These are phyloP conservation scores for Sphaerophoria taeniata DNA, from an alignment of 2,888 invertebrate genomes.

Conservation along the genomic window DNA sequence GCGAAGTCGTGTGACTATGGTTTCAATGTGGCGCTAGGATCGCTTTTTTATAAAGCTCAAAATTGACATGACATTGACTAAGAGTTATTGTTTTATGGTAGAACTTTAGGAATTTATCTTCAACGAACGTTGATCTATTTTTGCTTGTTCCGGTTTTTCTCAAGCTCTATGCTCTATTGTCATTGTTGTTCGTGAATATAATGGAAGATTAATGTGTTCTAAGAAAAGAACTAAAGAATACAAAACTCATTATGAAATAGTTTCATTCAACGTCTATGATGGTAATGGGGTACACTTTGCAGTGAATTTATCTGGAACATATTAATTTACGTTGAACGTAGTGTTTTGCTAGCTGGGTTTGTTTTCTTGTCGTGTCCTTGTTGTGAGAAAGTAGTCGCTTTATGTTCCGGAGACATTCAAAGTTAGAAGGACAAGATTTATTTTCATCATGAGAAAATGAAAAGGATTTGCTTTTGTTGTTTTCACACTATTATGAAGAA, in stretches of 20 bases:
- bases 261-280: background rate
- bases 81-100: slow-evolving; percentile 26
- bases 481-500: too few species aligned
- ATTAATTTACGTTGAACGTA: too few species aligned
- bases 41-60: background rate
- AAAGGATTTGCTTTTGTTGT: too few species aligned
- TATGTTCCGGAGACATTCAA: too few species aligned
- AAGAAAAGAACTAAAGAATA: background rate
- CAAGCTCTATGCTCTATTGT: background rate
- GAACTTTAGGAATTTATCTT: slow-evolving; percentile 12
- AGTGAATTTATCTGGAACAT: too few species aligned
- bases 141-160: background rate
- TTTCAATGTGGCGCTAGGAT: slow-evolving; percentile 6
- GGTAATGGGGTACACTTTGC: too few species aligned
- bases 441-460: too few species aligned
- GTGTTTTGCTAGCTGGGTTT: too few species aligned
- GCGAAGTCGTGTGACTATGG: slow-evolving; percentile 12
- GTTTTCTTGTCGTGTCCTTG: too few species aligned
- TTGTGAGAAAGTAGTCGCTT: too few species aligned
- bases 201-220: slow-evolving; percentile 2
- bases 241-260: background rate
- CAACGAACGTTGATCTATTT: slow-evolving; percentile 1
- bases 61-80: slow-evolving; percentile 24
- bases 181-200: slow-evolving; percentile 1
- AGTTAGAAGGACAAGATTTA: too few species aligned